phyloP scores from a whole-genome alignment of 1,140 invertebrate genomes.

The Nephila pilipes region DNA sequence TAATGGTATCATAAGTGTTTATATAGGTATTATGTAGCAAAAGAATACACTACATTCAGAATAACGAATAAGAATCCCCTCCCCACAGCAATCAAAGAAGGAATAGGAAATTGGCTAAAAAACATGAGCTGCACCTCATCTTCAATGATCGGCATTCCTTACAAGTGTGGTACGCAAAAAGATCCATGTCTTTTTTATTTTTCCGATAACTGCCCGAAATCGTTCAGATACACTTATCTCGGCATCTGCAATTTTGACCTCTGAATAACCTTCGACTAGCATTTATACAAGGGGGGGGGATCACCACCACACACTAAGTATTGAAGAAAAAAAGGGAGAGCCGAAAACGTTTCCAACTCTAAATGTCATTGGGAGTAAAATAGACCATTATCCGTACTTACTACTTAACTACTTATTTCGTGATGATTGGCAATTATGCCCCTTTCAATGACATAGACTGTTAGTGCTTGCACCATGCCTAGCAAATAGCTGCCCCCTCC shows the following conservation, averaged over 20 bases:
- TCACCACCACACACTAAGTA: slow-evolving; percentile 15
- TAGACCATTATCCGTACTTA: slow-evolving; percentile 75
- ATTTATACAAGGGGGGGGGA: slow-evolving; percentile 15
- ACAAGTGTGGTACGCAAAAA: slow-evolving; percentile 21
- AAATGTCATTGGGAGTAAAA: slow-evolving; percentile 76
- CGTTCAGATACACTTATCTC: slow-evolving; percentile 59
- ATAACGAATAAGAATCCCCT: background rate
- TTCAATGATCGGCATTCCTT: background rate
- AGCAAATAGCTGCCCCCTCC: slow-evolving; percentile 62
- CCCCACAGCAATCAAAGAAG: background rate
- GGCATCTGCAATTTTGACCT: slow-evolving; percentile 62
- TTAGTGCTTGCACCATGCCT: slow-evolving; percentile 64
- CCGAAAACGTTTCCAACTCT: slow-evolving; percentile 64
- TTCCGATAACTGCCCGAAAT: slow-evolving; percentile 68
- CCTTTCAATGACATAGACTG: slow-evolving; percentile 71
- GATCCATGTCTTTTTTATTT: slow-evolving; percentile 55
- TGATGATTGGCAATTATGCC: slow-evolving; percentile 75
- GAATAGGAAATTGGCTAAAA: slow-evolving; percentile 1
- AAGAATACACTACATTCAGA: background rate
- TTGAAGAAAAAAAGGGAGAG: slow-evolving; percentile 51
- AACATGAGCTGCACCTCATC: slow-evolving; percentile 41
- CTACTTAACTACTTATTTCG: slow-evolving; percentile 75
- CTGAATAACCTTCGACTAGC: slow-evolving; percentile 54
- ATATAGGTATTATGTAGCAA: background rate
- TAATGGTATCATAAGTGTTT: background rate